Evolutionary conservation across 2,888 invertebrate genomes (phyloP), one percentile per base, ranked within the genome.

Genomic region (Caenorhabditis sp.): DNA sequence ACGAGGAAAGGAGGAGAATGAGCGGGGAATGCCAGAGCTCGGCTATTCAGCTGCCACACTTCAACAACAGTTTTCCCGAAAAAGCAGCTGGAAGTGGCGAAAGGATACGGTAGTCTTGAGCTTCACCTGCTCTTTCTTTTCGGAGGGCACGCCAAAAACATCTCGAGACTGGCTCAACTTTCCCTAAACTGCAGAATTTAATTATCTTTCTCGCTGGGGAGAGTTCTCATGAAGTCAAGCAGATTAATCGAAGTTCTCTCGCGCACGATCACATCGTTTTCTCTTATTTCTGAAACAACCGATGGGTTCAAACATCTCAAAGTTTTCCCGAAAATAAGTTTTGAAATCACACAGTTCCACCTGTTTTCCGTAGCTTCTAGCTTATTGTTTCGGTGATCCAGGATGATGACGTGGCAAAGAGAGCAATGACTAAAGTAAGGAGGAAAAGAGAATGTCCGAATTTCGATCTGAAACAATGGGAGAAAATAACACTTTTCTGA

Each of bases 281-380:
- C n/a, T n/a, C n/a, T n/a, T n/a, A n/a, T n/a, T n/a, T n/a, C n/a
- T n/a, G n/a, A n/a, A n/a, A n/a, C n/a, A n/a, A n/a, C n/a, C n/a
- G n/a, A n/a, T n/a, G n/a, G 15, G 11, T 53, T 20, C 24, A 20
- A 24, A 17, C 24, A 27, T 11, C 20, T 37, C 37, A 13, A n/a
- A n/a, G 2, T 24, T 46, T 46, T 46, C 46, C 22, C 4, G 20
- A 9, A 26, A 55, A 26, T 9, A 7, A 17, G 26, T n/a, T 8
- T 35, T 32, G 43, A 32, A n/a, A 30, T 13, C 30, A 26, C 20
- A 27, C 24, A 39, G 8, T 63, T 65, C 13, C 65, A 65, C 46
- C 65, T 65, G 65, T 65, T 37, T 46, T 55, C 32, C 37, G 37
- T 55, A 65, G 32, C 39, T 46, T 65, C 13, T 55, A 43, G 41